phyloP scores from a whole-genome alignment of 2,797 vertebrate genomes.

The Phrynocephalus forsythii region DNA sequence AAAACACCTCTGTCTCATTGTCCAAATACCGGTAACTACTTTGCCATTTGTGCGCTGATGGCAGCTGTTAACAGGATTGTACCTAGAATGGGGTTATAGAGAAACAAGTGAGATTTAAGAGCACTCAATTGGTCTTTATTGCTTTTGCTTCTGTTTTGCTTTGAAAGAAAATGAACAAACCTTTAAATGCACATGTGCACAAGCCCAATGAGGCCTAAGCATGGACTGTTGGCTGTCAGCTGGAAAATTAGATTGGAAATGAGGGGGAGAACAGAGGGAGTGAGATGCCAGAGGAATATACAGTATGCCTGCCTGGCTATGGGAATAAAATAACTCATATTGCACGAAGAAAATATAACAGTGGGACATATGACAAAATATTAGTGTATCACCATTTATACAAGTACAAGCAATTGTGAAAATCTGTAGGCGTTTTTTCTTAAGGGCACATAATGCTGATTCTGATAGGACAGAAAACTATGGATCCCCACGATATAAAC shows the following conservation, averaged over 20 bases:
- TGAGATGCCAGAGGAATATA: neutral
- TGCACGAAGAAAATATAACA: neutral
- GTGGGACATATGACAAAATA: neutral
- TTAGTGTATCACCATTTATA: neutral
- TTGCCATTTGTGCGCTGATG: neutral
- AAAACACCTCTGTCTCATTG: neutral
- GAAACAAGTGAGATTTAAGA: neutral
- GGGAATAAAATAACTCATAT: neutral
- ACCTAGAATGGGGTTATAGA: no score
- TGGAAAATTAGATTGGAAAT: neutral
- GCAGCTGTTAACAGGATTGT: no score
- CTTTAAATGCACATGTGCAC: no score
- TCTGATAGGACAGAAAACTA: neutral
- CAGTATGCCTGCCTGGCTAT: neutral
- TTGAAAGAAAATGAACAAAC: no score
- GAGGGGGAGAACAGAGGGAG: no score
- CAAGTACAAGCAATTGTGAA: neutral
- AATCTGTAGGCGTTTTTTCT: neutral
- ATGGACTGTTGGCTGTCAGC: neutral
- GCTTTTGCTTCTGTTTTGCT: no score
- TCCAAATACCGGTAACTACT: neutral
- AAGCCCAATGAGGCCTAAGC: no score
- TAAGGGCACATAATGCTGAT: neutral
- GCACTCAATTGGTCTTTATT: neutral
- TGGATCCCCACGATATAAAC: neutral